Evolutionary conservation across 30 jellyfish, hydroid and myxozoan genomes (phyloP).

Genomic region (Aurelia sp.): DNA sequence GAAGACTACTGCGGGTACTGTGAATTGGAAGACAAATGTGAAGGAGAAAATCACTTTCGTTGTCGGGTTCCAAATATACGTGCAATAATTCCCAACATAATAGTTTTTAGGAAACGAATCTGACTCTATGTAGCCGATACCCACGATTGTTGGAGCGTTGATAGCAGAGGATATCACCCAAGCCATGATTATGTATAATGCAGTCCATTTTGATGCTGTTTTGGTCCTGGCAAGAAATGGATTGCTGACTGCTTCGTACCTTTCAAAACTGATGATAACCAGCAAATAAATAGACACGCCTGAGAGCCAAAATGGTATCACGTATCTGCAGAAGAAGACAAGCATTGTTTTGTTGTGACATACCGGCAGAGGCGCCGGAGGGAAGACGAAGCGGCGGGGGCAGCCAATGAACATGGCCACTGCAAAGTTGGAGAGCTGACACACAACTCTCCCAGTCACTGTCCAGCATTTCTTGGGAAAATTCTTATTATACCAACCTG

Average conservation of each 20-base stretch:
- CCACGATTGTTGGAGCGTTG: conserved; percentile 63
- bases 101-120: neutral
- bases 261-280: conserved; percentile 70
- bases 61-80: neutral
- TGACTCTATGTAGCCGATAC: conserved; percentile 20
- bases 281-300: conserved; percentile 61
- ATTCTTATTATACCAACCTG: no score
- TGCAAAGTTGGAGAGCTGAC: no score
- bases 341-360: no score
- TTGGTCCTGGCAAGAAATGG: conserved; percentile 31
- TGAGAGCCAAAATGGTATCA: conserved; percentile 56
- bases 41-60: conserved; percentile 16
- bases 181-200: conserved; percentile 1
- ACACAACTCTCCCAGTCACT: no score
- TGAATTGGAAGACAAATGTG: conserved; percentile 21
- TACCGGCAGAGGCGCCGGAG: no score
- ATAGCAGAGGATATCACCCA: conserved; percentile 23
- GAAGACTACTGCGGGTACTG: conserved; percentile 45
- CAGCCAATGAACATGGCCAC: no score
- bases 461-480: no score
- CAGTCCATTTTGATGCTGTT: neutral
- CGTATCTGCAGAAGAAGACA: no score
- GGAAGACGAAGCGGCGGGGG: no score
- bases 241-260: conserved; percentile 54
- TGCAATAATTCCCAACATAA: conserved; percentile 61